phyloP scores from a whole-genome alignment of 2,797 vertebrate species.

The Scleropages formosus region DNA sequence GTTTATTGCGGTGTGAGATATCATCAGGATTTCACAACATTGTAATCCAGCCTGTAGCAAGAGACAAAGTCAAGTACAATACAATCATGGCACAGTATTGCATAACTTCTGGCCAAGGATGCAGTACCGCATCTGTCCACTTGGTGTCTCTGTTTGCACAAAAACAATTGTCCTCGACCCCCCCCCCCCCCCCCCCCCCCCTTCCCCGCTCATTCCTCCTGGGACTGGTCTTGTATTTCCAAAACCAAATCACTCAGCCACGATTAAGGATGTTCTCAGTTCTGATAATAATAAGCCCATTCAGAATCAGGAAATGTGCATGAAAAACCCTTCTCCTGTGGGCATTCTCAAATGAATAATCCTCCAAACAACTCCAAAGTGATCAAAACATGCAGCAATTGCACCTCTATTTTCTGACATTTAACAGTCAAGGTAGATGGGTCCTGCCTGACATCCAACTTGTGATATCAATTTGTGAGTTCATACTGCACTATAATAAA shows the following conservation, averaged over 20 bases:
- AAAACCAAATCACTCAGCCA: constrained; percentile 18
- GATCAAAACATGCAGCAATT: constrained; percentile 14
- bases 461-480: neutral
- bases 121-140: neutral
- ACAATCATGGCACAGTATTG: constrained; percentile 18
- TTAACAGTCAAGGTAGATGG: constrained; percentile 16
- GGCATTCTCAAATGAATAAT: constrained; percentile 23
- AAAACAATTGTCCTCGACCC: constrained; percentile 11
- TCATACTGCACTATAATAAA: neutral
- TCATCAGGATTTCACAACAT: neutral
- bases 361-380: neutral
- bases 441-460: constrained; percentile 3
- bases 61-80: neutral
- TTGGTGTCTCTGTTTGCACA: constrained; percentile 26
- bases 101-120: constrained; percentile 5
- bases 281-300: constrained; percentile 27
- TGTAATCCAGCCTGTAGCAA: neutral
- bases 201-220: neutral
- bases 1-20: neutral
- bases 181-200: neutral
- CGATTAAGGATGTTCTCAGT: constrained; percentile 24
- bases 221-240: constrained; percentile 24
- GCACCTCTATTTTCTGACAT: constrained; percentile 7
- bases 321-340: constrained; percentile 14
- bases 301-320: constrained; percentile 22